phyloP scores from a whole-genome alignment of 2,113 vertebrate species.

The Nothobranchius kuhntae region DNA sequence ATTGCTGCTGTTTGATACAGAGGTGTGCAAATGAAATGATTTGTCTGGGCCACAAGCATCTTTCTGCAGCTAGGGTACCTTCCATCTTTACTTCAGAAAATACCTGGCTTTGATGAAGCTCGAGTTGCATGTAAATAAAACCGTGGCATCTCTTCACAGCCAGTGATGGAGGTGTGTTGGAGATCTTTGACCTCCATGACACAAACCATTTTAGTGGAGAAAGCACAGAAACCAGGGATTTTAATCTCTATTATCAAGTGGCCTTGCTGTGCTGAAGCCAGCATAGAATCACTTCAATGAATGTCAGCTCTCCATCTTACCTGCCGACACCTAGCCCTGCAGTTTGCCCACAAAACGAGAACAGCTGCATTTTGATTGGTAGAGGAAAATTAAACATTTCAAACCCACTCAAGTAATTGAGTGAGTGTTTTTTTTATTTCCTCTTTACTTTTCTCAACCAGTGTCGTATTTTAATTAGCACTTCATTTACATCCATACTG shows the following conservation, averaged over 20 bases:
- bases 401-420: constrained; percentile 10
- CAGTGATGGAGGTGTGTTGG: constrained; percentile 2
- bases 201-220: constrained; percentile 29
- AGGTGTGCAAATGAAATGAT: constrained; percentile 58
- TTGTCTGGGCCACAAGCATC: constrained; percentile 41
- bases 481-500: constrained; percentile 79
- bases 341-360: constrained; percentile 14
- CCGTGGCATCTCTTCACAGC: constrained; percentile 22
- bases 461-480: constrained; percentile 55
- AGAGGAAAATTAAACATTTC: constrained; percentile 46
- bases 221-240: constrained; percentile 48
- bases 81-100: constrained; percentile 34
- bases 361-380: constrained; percentile 40
- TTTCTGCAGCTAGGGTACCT: constrained; percentile 9
- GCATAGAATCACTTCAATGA: constrained; percentile 21
- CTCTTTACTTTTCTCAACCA: constrained; percentile 7
- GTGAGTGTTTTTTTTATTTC: constrained; percentile 13
- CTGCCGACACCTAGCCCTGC: constrained; percentile 25
- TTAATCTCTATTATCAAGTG: constrained; percentile 53
- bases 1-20: constrained; percentile 58
- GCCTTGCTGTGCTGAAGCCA: constrained; percentile 29
- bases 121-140: constrained; percentile 45
- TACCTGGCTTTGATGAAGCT: constrained; percentile 24
- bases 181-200: constrained; percentile 52
- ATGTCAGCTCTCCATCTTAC: constrained; percentile 36